Evolutionary conservation across 2,797 vertebrate species (phyloP), one percentile per base, ranked within the genome.

Genomic region (Acrocephalus scirpaceus): DNA sequence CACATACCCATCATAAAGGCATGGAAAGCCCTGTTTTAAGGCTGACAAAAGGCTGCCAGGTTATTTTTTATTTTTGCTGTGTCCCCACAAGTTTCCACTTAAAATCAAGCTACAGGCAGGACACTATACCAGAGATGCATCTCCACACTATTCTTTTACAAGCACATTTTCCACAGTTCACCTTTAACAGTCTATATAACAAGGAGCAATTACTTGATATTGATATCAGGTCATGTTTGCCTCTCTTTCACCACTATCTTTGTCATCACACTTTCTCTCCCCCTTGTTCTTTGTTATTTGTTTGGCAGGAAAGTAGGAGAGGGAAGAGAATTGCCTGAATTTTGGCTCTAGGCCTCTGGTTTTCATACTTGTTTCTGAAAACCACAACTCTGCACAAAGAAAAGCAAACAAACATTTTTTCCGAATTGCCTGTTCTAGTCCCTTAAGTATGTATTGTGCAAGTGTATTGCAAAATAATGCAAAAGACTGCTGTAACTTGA

Each of bases 391-490:
- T 70, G 47, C 73, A 93, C 15, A 66, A 77, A 74, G 44, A 56
- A 69, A 69, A 92, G 72, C 61, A 94, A 95, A 74, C 27, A 83
- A 93, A 64, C 25, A 42, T 78, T 71, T 87, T 85, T 92, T 92
- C 84, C 60, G 16, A 85, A 80, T 71, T 61, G 94, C 50, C 72
- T 85, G 57, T 50, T 86, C 87, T 74, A 74, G 84, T 71, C 45
- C 20, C 1, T 71, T 27, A 85, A 74, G 60, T n/a, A 75, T 5
- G 25, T 42, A 86, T 91, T 93, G 89, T 80, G 86, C 48, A 92
- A 94, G 40, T 1, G 14, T 47, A 89, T 79, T 93, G 84, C 94
- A 92, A 93, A 94, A 94, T 73, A 81, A 81, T 13, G 44, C 48
- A 51, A 38, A 81, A 89, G 67, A 87, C 27, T 88, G 77, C 75